Percentiles rank a stretch among this genome's conserved stretches.
These are phyloP conservation scores for Mimachlamys varia DNA, from an alignment of 2,888 invertebrate species.

Conservation along the genomic window DNA sequence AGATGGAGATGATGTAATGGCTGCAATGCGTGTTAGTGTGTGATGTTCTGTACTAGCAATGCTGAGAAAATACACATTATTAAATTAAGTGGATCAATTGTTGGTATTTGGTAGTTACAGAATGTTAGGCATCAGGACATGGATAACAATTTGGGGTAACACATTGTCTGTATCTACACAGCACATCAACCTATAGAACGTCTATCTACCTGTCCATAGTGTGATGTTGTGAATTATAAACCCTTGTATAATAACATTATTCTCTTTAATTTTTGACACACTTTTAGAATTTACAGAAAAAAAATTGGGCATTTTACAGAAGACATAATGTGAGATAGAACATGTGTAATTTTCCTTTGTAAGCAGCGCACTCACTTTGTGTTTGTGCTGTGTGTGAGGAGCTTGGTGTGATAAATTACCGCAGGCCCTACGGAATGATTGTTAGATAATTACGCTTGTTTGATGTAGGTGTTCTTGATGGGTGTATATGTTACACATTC, in stretches of 20 bases:
- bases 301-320: neutral
- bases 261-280: too few species aligned
- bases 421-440: neutral
- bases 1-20: neutral
- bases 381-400: neutral
- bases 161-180: neutral
- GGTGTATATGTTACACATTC: slow-evolving; percentile 35
- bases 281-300: neutral
- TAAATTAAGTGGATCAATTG: neutral
- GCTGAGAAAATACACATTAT: neutral
- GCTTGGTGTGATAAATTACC: slow-evolving; percentile 3
- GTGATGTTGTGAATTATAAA: neutral
- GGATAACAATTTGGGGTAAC: neutral
- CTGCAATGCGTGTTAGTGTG: neutral
- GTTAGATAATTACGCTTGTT: slow-evolving; percentile 21
- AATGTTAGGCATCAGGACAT: neutral
- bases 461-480: slow-evolving; percentile 25
- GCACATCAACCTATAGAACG: neutral
- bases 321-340: neutral
- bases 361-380: neutral
- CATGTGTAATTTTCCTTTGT: neutral
- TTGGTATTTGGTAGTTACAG: neutral
- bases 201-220: neutral
- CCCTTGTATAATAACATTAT: neutral
- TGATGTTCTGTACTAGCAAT: neutral